Evolutionary conservation across 1,140 invertebrate genomes (phyloP), one percentile per base, ranked within the genome.

Genomic region (Lithobius niger): DNA sequence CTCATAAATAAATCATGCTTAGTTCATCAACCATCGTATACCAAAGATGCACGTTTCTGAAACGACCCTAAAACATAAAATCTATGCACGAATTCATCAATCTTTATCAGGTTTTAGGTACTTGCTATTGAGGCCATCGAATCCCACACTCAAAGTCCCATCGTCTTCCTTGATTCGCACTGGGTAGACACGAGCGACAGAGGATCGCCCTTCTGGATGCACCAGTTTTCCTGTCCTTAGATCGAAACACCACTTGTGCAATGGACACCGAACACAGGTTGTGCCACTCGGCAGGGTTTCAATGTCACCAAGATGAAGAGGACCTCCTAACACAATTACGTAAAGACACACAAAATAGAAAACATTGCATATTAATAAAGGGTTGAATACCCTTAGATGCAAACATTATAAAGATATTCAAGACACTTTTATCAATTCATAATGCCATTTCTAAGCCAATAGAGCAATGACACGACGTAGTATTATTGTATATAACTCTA

Each of bases 221-320:
- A 13, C 3, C 10, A 54, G 4, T 26, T 60, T 27, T 18, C 65
- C 65, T 15, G 57, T 63, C 16, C 58, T 36, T 19, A 68, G 49
- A 27, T 64, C 62, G 60, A 68, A 63, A 21, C 47, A 58, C 66
- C 66, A 68, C 28, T 61, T 60, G 47, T 68, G 66, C 63, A 63
- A 65, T 4, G 66, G 66, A 60, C 66, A 68, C 1, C 61, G 55
- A 2, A 68, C 64, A 59, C 65, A 67, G 10, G 65, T 24, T 3
- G 57, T 36, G 28, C 57, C 53, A 36, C 55, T 59, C 21, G 63
- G 59, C 15, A 67, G 43, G 25, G 60, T 60, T 54, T 68, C 66
- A 26, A 68, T 68, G 47, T 68, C 66, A 6, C 66, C 66, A 28
- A 68, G 45, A 59, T 66, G 63, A 2, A 68, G 57, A 10, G 66